A percentile compares a stretch with the other conserved stretches of the same genome.
These are phyloP conservation scores for Tethya wilhelma DNA, from an alignment of 37 sponge, comb jelly and placozoan species.

Conservation along the genomic window DNA sequence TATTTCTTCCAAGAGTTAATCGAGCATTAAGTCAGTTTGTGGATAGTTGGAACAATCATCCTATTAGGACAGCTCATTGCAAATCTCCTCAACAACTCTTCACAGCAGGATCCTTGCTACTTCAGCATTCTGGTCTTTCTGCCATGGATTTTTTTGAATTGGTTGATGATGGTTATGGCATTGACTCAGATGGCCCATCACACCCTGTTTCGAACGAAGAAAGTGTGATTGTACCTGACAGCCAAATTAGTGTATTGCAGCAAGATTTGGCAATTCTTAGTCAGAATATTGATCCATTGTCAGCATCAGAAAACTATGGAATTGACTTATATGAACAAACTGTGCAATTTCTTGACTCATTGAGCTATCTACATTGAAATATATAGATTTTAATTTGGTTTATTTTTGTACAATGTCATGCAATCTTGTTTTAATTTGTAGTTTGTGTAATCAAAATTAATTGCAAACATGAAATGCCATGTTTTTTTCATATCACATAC, in stretches of 20 bases:
- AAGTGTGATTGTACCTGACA: constrained; percentile 22
- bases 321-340: constrained; percentile 50
- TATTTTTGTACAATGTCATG: too few relatives aligned
- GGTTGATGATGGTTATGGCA: constrained; percentile 4
- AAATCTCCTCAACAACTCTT: constrained; percentile 40
- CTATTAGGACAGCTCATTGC: not conserved
- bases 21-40: constrained; percentile 9
- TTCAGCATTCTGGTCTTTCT: constrained; percentile 7
- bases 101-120: not conserved
- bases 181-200: not conserved
- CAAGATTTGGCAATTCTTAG: not conserved
- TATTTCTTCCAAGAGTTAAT: constrained; percentile 45
- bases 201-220: not conserved
- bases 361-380: not conserved
- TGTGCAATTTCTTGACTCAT: constrained; percentile 16
- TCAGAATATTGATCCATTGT: constrained; percentile 34
- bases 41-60: too few relatives aligned
- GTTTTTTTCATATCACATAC: too few relatives aligned
- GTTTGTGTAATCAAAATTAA: too few relatives aligned
- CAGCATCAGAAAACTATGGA: constrained; percentile 29
- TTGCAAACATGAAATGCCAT: too few relatives aligned
- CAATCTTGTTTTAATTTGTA: too few relatives aligned
- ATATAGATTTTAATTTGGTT: too few relatives aligned
- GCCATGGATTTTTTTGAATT: constrained; percentile 5
- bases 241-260: constrained; percentile 1